Conservation (phyloP, 37 sponge, comb jelly and placozoan species). For the Chondrosia reniformis region DNA sequence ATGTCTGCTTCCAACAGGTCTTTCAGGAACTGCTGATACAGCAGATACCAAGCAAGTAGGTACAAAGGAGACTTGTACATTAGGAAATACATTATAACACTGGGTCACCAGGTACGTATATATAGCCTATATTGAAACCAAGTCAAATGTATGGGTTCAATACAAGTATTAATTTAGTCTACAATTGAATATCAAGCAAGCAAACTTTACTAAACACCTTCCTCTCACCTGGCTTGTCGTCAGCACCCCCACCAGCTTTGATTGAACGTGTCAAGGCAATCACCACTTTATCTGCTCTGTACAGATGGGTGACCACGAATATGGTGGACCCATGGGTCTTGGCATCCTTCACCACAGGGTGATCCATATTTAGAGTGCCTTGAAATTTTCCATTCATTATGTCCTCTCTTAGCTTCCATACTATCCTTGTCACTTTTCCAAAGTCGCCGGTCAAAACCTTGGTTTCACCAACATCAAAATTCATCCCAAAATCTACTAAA, state of each 20-base stretch:
- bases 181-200: too few relatives aligned
- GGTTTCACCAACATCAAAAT: slow-evolving; percentile 27
- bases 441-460: slow-evolving; percentile 37
- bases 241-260: background rate
- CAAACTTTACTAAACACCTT: background rate
- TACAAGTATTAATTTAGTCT: too few relatives aligned
- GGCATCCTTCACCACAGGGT: slow-evolving; percentile 57
- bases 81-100: too few relatives aligned
- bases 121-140: too few relatives aligned
- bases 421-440: slow-evolving; percentile 42
- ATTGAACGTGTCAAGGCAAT: background rate
- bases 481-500: slow-evolving; percentile 7
- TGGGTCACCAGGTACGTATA: too few relatives aligned
- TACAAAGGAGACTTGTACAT: too few relatives aligned
- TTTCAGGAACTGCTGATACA: too few relatives aligned
- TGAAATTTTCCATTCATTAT: background rate
- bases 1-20: too few relatives aligned
- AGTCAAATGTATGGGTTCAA: too few relatives aligned
- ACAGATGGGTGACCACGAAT: slow-evolving; percentile 54
- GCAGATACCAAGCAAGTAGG: too few relatives aligned
- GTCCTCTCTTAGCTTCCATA: slow-evolving; percentile 24
- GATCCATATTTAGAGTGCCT: slow-evolving; percentile 26
- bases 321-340: slow-evolving; percentile 23
- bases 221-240: background rate
- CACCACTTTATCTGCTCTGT: slow-evolving; percentile 23